phyloP scores from a whole-genome alignment of 2,113 vertebrate species.

The Cheirogaleus medius region DNA sequence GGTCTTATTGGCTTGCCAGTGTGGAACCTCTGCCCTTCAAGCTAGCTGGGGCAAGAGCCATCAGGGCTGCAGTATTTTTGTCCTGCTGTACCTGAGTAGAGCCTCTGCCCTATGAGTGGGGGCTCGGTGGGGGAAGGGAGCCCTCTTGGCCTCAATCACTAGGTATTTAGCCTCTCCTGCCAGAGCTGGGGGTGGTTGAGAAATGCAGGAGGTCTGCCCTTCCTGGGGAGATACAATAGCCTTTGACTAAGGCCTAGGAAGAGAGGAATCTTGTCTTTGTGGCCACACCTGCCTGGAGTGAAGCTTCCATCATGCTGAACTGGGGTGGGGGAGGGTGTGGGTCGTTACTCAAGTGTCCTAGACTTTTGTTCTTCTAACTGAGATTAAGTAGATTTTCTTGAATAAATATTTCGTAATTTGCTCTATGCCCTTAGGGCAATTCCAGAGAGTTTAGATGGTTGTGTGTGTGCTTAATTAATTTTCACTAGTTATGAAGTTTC shows the following conservation, averaged over 20 bases:
- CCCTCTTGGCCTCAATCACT: neutral
- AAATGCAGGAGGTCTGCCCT: neutral
- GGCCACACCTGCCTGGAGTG: neutral
- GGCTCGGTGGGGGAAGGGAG: neutral
- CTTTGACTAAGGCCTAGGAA: neutral
- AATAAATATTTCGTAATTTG: neutral
- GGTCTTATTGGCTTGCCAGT: conserved; percentile 6
- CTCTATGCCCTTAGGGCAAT: neutral
- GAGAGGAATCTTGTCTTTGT: conserved; percentile 22
- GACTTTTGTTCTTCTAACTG: neutral
- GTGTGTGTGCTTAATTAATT: neutral
- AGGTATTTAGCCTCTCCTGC: neutral
- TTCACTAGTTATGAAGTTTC: neutral
- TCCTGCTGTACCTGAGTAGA: neutral
- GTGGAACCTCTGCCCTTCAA: neutral
- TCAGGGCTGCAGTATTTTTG: neutral
- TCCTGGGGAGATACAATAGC: neutral
- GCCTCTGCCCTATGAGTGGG: neutral
- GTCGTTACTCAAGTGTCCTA: neutral
- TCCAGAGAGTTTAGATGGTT: conserved; percentile 7
- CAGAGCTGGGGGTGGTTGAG: neutral
- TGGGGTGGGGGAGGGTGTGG: neutral
- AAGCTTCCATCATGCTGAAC: neutral
- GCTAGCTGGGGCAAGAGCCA: neutral
- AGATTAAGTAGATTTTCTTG: neutral